Conservation (phyloP, 2,113 vertebrate genomes). For the Siniperca chuatsi region DNA sequence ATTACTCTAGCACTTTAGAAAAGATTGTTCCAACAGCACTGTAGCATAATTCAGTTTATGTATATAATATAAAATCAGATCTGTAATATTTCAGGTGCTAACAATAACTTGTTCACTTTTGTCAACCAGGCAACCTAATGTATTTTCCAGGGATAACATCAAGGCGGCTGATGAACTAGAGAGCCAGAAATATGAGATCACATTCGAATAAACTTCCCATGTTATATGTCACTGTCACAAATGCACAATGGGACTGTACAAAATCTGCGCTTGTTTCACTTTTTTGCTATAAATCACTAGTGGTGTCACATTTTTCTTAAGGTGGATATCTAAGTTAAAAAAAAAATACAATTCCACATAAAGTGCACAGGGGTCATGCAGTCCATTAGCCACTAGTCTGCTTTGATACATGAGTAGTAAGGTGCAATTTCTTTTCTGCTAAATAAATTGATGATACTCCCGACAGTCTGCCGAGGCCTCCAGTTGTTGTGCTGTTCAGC, state of each 20-base stretch:
- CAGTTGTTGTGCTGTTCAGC: slow-evolving; percentile 59
- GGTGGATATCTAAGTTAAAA: not conserved
- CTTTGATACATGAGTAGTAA: slow-evolving; percentile 14
- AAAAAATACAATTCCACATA: not conserved
- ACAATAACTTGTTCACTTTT: slow-evolving; percentile 14
- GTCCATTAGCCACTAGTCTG: slow-evolving; percentile 8
- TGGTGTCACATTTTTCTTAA: slow-evolving; percentile 7
- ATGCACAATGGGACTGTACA: slow-evolving; percentile 5
- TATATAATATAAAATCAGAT: not conserved
- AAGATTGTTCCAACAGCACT: not conserved
- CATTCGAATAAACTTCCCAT: slow-evolving; percentile 30
- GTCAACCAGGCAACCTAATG: slow-evolving; percentile 17
- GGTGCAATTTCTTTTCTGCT: slow-evolving; percentile 18
- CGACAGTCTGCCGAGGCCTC: slow-evolving; percentile 23
- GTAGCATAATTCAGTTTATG: not conserved
- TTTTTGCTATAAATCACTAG: not conserved
- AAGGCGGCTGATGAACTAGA: slow-evolving; percentile 6
- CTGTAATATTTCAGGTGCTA: slow-evolving; percentile 18
- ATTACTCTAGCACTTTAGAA: not conserved
- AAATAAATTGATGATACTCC: slow-evolving; percentile 44
- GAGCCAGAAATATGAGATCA: slow-evolving; percentile 48
- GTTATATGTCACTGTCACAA: slow-evolving; percentile 40
- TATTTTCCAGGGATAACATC: slow-evolving; percentile 31
- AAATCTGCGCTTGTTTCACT: slow-evolving; percentile 14
- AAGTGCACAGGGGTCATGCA: slow-evolving; percentile 8